Conservation (phyloP, 2,113 vertebrate genomes). For the Aix galericulata region DNA sequence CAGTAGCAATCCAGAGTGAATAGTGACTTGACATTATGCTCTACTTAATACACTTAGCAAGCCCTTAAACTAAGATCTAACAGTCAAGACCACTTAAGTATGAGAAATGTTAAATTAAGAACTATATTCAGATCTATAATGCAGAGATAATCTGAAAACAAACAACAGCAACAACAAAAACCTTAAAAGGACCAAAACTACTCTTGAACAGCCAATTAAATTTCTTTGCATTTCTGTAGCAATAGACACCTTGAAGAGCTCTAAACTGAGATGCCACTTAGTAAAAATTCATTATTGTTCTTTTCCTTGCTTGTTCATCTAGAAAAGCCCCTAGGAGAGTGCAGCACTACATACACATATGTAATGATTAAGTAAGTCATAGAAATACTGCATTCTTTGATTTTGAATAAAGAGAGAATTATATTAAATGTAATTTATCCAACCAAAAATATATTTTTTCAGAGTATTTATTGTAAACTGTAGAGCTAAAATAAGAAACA, state of each 20-base stretch:
- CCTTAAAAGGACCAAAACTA: neutral
- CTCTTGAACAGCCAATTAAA: neutral
- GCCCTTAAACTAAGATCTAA: neutral
- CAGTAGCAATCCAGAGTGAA: neutral
- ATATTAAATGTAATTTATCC: neutral
- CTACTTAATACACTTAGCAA: neutral
- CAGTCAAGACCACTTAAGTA: neutral
- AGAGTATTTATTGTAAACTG: neutral
- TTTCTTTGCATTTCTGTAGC: neutral
- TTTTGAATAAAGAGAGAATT: neutral
- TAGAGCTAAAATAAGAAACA: neutral
- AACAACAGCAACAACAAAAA: neutral
- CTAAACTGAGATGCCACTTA: neutral
- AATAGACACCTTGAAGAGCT: neutral
- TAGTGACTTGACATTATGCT: neutral
- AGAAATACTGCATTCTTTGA: neutral
- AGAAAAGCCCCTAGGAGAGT: neutral
- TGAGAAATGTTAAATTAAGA: neutral
- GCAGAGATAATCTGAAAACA: neutral
- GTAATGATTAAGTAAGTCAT: neutral
- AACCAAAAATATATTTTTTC: neutral
- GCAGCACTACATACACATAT: neutral
- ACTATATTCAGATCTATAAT: neutral
- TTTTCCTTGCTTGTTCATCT: neutral
- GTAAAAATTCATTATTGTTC: neutral